These are phyloP conservation scores for Sarcophaga caerulescens DNA, from an alignment of 2,888 invertebrate species.

Conservation along the genomic window DNA sequence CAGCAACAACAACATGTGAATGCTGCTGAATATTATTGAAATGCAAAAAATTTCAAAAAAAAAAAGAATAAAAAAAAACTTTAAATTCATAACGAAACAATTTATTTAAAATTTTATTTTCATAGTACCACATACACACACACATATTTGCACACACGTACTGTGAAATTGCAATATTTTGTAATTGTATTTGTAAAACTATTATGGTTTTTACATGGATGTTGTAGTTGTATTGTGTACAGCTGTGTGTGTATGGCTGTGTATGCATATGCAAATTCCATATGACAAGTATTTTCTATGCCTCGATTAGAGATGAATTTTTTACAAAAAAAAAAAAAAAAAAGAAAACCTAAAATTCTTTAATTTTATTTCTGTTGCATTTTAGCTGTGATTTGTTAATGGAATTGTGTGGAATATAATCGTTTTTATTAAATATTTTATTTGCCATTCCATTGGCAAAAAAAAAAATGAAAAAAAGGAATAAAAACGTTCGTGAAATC, in stretches of 20 bases:
- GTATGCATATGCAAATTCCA: neutral
- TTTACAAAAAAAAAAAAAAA: neutral
- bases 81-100: neutral
- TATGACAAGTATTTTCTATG: neutral
- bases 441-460: neutral
- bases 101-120: no score
- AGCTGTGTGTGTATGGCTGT: neutral
- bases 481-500: neutral
- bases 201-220: neutral
- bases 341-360: neutral
- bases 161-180: neutral
- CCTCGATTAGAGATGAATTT: neutral
- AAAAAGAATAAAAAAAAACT: neutral
- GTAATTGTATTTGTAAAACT: neutral
- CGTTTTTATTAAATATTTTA: neutral
- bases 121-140: no score
- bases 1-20: slow-evolving; percentile 35
- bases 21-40: neutral
- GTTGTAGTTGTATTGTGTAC: neutral
- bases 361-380: slow-evolving; percentile 21
- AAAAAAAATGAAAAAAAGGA: neutral
- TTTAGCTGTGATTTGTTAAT: slow-evolving; percentile 20
- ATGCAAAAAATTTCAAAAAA: neutral
- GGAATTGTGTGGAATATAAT: neutral
- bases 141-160: neutral